Evolutionary conservation across 2,888 invertebrate genomes (phyloP), one percentile per base, ranked within the genome.

Genomic region (Trissolcus brochymenae): DNA sequence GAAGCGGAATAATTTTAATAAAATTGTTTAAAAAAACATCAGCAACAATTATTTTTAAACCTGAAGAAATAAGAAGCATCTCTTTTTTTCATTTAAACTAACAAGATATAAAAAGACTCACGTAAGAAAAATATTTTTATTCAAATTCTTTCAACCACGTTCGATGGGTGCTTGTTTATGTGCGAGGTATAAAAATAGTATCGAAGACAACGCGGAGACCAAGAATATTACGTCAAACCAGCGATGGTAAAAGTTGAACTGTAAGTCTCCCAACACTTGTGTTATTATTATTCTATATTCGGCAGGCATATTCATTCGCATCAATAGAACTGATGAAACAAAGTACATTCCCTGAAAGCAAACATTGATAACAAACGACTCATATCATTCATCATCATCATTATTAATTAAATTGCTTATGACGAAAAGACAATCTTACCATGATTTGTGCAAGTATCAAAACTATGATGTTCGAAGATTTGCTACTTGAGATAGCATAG

Each of bases 181-280:
- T 13, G 98, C 98, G 82, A 99, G 91, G 91, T 98, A 99, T 66
- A 99, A 90, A 79, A 99, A 98, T 79, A 95, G 94, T 83, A 99
- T 98, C 79, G 98, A 98, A 14, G 97, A 96, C 46, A 99, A 89
- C 0, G 99, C 99, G 86, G 98, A 98, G 21, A 99, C 95, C 74
- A 99, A 91, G 89, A 99, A 99, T 87, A 99, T 99, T 4, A 99
- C 99, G 90, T 99, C 99, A 89, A 99, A 99, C 99, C 99, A 99
- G 75, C 99, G 93, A 89, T 99, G 99, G 88, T 99, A 99, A 91
- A 99, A 99, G 88, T 97, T 98, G 85, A 99, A 99, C 89, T 99
- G 98, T 76, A 99, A 90, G 87, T 98, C 98, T 0, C 99, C 99
- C 16, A 99, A 90, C 0, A 99, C 99, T 91, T 95, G 93, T 0